These are phyloP conservation scores for Myotis lucifugus DNA, from an alignment of 2,113 vertebrate genomes.

Conservation along the genomic window DNA sequence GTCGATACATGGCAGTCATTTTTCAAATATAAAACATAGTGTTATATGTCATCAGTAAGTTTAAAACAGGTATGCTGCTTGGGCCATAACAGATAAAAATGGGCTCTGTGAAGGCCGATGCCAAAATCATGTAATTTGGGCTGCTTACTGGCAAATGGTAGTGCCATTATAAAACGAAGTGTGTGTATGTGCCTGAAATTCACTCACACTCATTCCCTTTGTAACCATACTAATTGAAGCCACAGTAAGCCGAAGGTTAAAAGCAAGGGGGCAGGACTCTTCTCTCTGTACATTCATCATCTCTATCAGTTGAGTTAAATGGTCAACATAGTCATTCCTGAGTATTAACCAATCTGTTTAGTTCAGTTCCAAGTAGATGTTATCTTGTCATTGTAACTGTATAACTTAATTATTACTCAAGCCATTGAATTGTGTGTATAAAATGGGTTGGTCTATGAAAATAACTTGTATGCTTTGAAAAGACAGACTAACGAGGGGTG, in stretches of 20 bases:
- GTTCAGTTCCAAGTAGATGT: not conserved
- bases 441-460: not conserved
- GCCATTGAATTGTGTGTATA: not conserved
- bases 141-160: not conserved
- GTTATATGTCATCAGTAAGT: not conserved
- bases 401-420: not conserved
- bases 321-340: not conserved
- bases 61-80: not conserved
- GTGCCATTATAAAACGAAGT: not conserved
- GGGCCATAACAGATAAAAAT: not conserved
- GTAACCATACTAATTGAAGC: not conserved
- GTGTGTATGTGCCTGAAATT: too few relatives aligned
- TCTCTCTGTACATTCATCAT: rapidly evolving
- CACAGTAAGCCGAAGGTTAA: not conserved
- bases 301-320: not conserved
- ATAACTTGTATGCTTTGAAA: not conserved
- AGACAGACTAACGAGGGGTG: not conserved
- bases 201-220: not conserved
- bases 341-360: not conserved
- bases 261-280: not conserved
- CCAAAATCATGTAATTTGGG: not conserved
- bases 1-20: not conserved
- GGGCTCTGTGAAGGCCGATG: not conserved
- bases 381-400: not conserved
- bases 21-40: not conserved